Evolutionary conservation across 1,140 invertebrate genomes (phyloP), one percentile per base, ranked within the genome.

Genomic region (Zophobas atratus): DNA sequence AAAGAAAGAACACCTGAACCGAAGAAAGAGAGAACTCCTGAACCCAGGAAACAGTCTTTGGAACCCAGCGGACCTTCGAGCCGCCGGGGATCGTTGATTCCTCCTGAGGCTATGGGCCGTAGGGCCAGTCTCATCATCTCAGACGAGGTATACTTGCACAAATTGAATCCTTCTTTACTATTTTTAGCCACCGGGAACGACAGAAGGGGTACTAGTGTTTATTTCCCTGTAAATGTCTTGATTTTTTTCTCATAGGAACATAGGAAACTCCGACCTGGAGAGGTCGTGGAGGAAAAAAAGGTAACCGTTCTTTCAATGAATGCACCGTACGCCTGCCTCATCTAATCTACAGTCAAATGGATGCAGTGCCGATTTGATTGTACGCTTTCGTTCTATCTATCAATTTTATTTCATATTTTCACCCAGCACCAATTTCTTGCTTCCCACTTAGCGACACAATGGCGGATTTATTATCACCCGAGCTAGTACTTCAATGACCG

Each of bases 261-360:
- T 85, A 86, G 94, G 89, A 97, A 96, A 92, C 93, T 97, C 89
- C 94, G 95, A 85, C 95, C 95, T 79, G 95, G 95, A 87, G 95
- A 97, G 91, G 93, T 97, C 88, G 86, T 95, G 87, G 95, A 96
- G 89, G 95, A 97, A 86, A 94, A 93, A 90, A 96, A 95, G 95
- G 95, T 97, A 95, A 96, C 94, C 88, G 60, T 76, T 75, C 73
- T 79, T 67, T 57, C 55, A 53, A 76, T 73, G 38, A 76, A 73
- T 70, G 71, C 72, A 78, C 56, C 77, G 77, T 79, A 79, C 79
- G 82, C 82, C 81, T 81, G 79, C 57, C 77, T 76, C 56, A 56
- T 75, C 53, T 75, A 75, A 75, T 75, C 71, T 41, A 41, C 55
- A 53, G 33, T 73, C 71, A 73, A 56, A 53, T 73, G 71, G 60